Evolutionary conservation across 2,888 invertebrate species (phyloP), one percentile per base, ranked within the genome.

Genomic region (Entomobrya multifasciata): DNA sequence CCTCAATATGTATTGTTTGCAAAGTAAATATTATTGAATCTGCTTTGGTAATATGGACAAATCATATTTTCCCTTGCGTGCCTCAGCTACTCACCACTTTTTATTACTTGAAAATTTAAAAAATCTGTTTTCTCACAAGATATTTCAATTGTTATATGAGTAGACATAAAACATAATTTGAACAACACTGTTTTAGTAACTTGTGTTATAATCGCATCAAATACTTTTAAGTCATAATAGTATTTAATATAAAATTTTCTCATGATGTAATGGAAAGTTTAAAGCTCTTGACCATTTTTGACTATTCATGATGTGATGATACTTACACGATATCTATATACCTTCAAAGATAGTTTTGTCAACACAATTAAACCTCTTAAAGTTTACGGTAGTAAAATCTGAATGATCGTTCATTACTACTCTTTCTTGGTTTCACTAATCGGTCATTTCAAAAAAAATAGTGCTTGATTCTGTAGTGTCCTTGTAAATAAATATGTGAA

Each of bases 211-310:
- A 15, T 62, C 36, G 8, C 36, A 36, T 36, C 8, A 36, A 67
- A 20, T 36, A 67, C 67, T 27, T 27, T 49, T 49, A n/a, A 6
- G 22, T 57, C 22, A 22, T 20, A 22, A n/a, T 13, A 67, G 2
- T 15, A 30, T 30, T 30, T n/a, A 3, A 15, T 13, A 62, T n/a
- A 17, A 79, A 20, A 52, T 65, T 78, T 79, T 79, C 65, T 62
- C 79, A 65, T 79, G 65, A 79, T 65, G 65, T 65, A 79, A 79
- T 65, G n/a, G 65, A 79, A 67, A 67, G 67, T 67, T 67, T 62
- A n/a, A 36, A 62, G 0, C 44, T 49, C 15, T 36, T 6, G 36
- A 36, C 36, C 36, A 36, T 36, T 36, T 36, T n/a, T n/a, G n/a
- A n/a, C n/a, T n/a, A n/a, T n/a, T n/a, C n/a, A n/a, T n/a, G n/a